Evolutionary conservation across 64 coral and sea anemone genomes (phyloP).

Genomic region (Orbicella faveolata): DNA sequence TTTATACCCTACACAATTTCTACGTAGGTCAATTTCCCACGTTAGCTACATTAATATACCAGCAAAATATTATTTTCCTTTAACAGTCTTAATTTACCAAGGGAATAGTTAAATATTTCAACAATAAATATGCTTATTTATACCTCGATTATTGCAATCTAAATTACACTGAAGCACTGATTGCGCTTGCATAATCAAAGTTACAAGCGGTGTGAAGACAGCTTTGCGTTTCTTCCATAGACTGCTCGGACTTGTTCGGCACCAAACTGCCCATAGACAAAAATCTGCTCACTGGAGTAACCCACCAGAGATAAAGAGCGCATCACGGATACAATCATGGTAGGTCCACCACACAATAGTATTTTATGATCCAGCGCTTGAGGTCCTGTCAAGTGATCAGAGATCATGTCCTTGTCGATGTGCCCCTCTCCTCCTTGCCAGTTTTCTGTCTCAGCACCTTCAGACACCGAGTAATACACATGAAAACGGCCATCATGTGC

Average conservation of each 20-base stretch:
- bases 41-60: too few relatives aligned
- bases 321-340: conserved; percentile 42
- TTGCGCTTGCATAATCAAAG: not conserved
- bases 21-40: too few relatives aligned
- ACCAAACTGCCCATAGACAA: conserved; percentile 53
- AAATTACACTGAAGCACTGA: too few relatives aligned
- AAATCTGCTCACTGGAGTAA: conserved; percentile 37
- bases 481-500: not conserved
- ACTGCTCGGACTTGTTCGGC: conserved; percentile 39
- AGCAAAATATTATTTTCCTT: too few relatives aligned
- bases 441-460: not conserved
- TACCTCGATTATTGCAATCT: too few relatives aligned
- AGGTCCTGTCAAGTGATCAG: conserved; percentile 27
- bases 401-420: conserved; percentile 41
- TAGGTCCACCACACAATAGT: conserved; percentile 55
- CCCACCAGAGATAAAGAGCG: conserved; percentile 35
- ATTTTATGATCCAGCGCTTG: conserved; percentile 36
- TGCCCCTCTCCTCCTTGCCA: conserved; percentile 55
- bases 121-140: too few relatives aligned
- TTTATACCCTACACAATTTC: too few relatives aligned
- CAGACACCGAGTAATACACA: conserved; percentile 32
- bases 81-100: too few relatives aligned
- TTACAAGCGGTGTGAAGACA: conserved; percentile 29
- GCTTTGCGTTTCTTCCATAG: conserved; percentile 22
- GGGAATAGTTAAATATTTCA: too few relatives aligned